phyloP scores from a whole-genome alignment of 2,888 invertebrate species.

The Ophonus ardosiacus region DNA sequence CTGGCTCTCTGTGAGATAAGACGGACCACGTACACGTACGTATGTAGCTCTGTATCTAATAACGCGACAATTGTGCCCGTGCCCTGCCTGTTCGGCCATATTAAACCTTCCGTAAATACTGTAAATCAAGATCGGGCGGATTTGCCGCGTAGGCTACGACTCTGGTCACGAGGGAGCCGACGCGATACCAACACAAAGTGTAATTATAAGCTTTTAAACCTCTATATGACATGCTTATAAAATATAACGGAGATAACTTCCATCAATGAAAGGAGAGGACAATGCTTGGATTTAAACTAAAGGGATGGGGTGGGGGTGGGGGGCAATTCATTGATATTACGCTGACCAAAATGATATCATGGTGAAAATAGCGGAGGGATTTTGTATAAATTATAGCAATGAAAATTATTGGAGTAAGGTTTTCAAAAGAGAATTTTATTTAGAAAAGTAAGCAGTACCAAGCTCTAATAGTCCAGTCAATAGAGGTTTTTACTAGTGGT shows the following conservation, averaged over 20 bases:
- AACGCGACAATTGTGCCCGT: conserved; percentile 60
- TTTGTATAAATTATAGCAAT: too few relatives aligned
- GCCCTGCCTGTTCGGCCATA: conserved; percentile 31
- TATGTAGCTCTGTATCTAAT: conserved; percentile 34
- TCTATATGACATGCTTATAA: conserved; percentile 68
- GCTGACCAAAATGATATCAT: too few relatives aligned
- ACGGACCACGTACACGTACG: conserved; percentile 5
- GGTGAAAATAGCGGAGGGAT: too few relatives aligned
- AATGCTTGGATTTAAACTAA: background rate
- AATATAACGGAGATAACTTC: conserved; percentile 73
- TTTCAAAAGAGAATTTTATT: too few relatives aligned
- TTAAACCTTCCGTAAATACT: conserved; percentile 64
- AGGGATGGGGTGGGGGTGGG: background rate
- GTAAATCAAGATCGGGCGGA: conserved; percentile 64
- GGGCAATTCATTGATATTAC: too few relatives aligned
- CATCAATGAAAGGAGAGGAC: conserved; percentile 68
- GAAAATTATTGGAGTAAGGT: too few relatives aligned
- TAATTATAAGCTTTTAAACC: conserved; percentile 69
- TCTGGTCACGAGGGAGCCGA: conserved; percentile 12
- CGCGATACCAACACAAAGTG: conserved; percentile 45
- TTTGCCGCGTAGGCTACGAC: conserved; percentile 35
- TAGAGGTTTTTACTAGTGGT: too few relatives aligned
- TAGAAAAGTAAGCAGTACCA: too few relatives aligned
- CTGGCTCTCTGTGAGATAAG: conserved; percentile 3
- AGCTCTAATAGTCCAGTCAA: too few relatives aligned